Base-by-base conservation (phyloP, 2,888 invertebrate genomes). In the Scaptomyza polygonia region DNA sequence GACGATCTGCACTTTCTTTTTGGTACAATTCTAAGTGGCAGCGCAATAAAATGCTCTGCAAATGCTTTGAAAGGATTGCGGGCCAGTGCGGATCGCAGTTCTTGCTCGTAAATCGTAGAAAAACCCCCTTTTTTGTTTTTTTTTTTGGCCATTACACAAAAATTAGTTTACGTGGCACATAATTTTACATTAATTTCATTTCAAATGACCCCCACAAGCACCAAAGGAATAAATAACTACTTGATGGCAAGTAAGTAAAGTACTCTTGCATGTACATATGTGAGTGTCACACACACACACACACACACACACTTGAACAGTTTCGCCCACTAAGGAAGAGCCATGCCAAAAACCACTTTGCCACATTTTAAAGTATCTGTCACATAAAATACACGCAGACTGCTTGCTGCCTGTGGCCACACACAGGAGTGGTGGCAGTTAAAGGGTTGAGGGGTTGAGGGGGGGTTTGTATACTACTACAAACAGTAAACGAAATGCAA, bases 111-210 rank as follows among this genome's bases (percentile, higher is more conserved):
- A 85, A 81, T 81, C 73, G 76, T 82, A 59, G 77, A 77, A 8
- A 30, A 4, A 4, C 12, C 58, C 55, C 29, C 55, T 18, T 18
- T 12, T 42, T 12, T 6, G 7, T 40, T 36, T 48, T 52, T n/a
- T 36, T 14, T 36, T 36, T 36, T 36, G 18, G 34, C 49, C 63
- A 39, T 57, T 59, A 70, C 67, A 77, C 77, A 73, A 71, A 86
- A 86, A 81, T 81, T 86, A 86, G 81, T 85, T 79, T 82, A 85
- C 80, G 80, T 79, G 66, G 83, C 80, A 81, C 83, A 81, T 81
- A 85, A 85, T 81, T 80, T 82, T 71, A 82, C 80, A 80, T 84
- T 84, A 79, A 84, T 79, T 81, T 65, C 59, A 71, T 74, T 76
- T 76, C 39, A 56, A 74, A 74, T 74, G 76, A 67, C 76, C 73